Conservation (phyloP, 2,888 invertebrate genomes). For the Drosophila limbata region DNA sequence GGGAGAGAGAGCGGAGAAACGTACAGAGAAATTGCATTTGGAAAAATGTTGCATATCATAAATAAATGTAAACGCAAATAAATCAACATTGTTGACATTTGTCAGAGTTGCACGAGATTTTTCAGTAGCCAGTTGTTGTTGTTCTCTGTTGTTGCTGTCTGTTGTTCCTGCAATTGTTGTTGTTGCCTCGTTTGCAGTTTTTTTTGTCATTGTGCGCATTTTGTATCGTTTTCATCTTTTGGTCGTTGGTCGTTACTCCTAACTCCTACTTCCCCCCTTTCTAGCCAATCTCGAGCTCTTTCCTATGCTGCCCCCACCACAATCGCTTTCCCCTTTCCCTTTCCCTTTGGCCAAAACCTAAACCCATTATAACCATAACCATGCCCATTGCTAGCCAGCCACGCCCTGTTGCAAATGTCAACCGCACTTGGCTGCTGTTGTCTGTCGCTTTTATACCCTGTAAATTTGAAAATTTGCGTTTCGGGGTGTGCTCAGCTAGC, state of each 20-base stretch:
- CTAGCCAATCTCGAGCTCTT: too few species aligned
- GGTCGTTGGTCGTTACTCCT: slow-evolving; percentile 16
- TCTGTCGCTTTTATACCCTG: slow-evolving; percentile 41
- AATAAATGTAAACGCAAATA: slow-evolving; percentile 80
- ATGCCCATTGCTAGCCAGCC: slow-evolving; percentile 26
- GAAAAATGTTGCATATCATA: slow-evolving; percentile 80
- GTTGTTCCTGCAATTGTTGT: slow-evolving; percentile 1
- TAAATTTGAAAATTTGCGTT: background rate
- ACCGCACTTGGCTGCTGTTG: slow-evolving; percentile 38
- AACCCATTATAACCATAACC: slow-evolving; percentile 18
- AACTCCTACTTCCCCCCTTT: slow-evolving; percentile 1
- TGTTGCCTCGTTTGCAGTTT: slow-evolving; percentile 22
- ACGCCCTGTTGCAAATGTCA: slow-evolving; percentile 57
- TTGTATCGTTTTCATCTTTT: slow-evolving; percentile 49
- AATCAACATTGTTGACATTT: slow-evolving; percentile 80
- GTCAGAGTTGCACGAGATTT: slow-evolving; percentile 51
- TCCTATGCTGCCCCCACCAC: background rate
- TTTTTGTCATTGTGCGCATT: slow-evolving; percentile 12
- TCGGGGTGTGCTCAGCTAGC: background rate
- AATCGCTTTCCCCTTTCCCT: background rate
- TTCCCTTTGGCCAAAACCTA: background rate
- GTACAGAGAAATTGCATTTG: slow-evolving; percentile 72
- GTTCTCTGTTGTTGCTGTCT: slow-evolving; percentile 9
- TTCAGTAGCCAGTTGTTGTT: slow-evolving; percentile 2
- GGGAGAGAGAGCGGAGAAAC: too few species aligned